phyloP scores from a whole-genome alignment of 2,797 vertebrate genomes.

The Chelonia mydas region DNA sequence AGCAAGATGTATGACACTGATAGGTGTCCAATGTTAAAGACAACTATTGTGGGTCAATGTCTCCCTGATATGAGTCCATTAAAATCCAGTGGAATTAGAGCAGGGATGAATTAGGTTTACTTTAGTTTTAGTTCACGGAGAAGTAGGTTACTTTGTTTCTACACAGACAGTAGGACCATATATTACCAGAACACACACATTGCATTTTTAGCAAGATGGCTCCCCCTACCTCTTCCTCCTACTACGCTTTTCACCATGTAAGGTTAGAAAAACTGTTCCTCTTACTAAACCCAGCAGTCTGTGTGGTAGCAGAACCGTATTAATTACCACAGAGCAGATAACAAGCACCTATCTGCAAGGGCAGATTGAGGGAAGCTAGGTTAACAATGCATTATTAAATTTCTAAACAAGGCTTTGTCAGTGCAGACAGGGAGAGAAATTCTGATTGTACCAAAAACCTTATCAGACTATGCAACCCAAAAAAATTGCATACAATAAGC shows the following conservation, averaged over 20 bases:
- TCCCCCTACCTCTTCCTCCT: constrained; percentile 4
- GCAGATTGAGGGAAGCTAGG: constrained; percentile 46
- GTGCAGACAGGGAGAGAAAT: constrained; percentile 50
- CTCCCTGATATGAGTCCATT: neutral
- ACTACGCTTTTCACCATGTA: constrained; percentile 11
- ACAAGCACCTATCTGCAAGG: constrained; percentile 56
- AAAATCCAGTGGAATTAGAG: neutral
- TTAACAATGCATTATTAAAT: constrained; percentile 4
- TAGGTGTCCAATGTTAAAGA: neutral
- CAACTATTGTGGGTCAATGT: neutral
- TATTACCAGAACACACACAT: neutral
- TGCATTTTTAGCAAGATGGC: constrained; percentile 23
- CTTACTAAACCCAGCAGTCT: neutral
- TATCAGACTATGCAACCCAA: constrained; percentile 33
- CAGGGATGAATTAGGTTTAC: neutral
- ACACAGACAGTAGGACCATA: neutral
- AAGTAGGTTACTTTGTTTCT: neutral
- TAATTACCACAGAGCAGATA: constrained; percentile 30
- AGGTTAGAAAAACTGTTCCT: neutral
- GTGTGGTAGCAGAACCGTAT: constrained; percentile 40
- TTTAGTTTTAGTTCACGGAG: neutral
- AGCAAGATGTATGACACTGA: neutral
- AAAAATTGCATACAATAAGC: constrained; percentile 42
- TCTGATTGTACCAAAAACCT: constrained; percentile 50
- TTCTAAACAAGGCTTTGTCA: constrained; percentile 35